A percentile compares a stretch with the other conserved stretches of the same genome.
These are phyloP conservation scores for Trialeurodes vaporariorum DNA, from an alignment of 1,140 invertebrate genomes.

Conservation along the genomic window DNA sequence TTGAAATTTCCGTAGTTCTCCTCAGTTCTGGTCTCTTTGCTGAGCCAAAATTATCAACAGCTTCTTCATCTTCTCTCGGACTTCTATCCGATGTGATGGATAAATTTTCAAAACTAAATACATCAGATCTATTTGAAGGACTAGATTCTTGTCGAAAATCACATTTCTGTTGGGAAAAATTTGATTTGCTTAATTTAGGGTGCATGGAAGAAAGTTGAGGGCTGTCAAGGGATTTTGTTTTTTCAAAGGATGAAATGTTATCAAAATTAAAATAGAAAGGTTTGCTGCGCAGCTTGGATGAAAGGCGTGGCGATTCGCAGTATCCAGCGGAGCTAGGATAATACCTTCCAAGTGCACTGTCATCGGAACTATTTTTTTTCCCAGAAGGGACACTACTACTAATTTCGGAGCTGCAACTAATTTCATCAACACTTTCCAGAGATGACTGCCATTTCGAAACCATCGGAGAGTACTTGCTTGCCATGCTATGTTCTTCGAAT, in stretches of 20 bases:
- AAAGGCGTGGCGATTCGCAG: not conserved
- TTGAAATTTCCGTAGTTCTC: not conserved
- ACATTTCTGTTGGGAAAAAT: no score
- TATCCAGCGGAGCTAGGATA: not conserved
- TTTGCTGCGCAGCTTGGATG: not conserved
- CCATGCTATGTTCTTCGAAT: not conserved
- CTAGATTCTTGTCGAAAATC: no score
- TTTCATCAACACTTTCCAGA: not conserved
- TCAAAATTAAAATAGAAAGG: not conserved
- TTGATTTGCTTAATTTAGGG: not conserved
- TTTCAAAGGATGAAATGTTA: not conserved
- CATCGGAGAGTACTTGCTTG: not conserved
- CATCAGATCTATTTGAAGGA: not conserved
- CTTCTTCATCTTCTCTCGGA: not conserved
- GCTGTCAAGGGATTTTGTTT: not conserved
- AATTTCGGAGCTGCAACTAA: not conserved
- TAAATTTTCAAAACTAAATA: not conserved
- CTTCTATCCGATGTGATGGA: not conserved
- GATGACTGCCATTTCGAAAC: not conserved
- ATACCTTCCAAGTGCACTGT: not conserved
- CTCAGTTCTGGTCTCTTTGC: not conserved
- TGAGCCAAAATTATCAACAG: no score
- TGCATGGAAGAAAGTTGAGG: not conserved
- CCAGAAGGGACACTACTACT: not conserved
- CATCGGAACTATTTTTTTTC: not conserved